Evolutionary conservation across 2,888 invertebrate genomes (phyloP).

Genomic region (Morpho helenor): DNA sequence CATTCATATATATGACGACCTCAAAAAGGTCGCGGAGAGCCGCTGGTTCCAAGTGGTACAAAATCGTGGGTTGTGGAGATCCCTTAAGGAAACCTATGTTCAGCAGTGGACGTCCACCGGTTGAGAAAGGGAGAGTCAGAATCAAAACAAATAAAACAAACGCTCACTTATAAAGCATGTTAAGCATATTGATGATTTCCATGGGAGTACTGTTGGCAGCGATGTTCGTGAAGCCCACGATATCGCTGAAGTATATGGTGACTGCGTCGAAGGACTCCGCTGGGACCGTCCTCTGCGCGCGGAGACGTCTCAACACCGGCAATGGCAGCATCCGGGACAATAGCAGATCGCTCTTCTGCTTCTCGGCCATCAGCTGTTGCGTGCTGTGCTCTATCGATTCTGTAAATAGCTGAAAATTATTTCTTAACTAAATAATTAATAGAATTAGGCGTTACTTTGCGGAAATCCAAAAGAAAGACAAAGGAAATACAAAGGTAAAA

Average conservation of each 20-base stretch:
- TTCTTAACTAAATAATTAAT: not conserved
- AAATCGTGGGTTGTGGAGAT: no score
- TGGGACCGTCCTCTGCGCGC: constrained; percentile 76
- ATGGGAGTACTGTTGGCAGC: constrained; percentile 82
- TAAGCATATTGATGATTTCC: constrained; percentile 83
- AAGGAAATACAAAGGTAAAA: no score
- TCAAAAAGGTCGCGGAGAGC: no score
- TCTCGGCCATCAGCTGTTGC: constrained; percentile 71
- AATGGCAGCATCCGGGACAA: constrained; percentile 79
- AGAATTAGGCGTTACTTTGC: not conserved
- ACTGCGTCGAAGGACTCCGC: constrained; percentile 84
- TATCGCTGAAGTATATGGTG: constrained; percentile 85
- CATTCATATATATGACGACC: no score
- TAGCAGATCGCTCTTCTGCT: constrained; percentile 78
- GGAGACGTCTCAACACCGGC: constrained; percentile 73
- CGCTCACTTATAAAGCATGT: constrained; percentile 82
- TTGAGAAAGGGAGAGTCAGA: no score
- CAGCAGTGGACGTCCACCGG: no score
- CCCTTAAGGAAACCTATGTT: no score
- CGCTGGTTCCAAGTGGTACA: no score
- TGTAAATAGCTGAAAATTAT: constrained; percentile 62
- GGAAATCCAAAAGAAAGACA: no score
- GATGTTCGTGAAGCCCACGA: constrained; percentile 83
- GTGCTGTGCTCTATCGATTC: constrained; percentile 71
- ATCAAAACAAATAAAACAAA: constrained; percentile 13